Conservation (phyloP, 2,888 invertebrate genomes). For the Nemotelus pantherinus region DNA sequence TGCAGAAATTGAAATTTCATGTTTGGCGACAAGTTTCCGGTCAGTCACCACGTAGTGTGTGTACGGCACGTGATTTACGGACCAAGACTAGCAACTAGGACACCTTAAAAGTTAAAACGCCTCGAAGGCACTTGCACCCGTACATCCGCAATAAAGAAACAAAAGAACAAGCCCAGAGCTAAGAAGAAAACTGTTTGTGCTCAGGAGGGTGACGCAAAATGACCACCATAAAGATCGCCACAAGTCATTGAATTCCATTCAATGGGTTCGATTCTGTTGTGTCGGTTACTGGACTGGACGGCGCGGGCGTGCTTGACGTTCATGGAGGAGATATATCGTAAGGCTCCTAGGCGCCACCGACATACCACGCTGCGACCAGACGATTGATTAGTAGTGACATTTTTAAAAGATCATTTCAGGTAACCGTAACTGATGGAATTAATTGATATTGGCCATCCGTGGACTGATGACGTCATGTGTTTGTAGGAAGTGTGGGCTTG, state of each 20-base stretch:
- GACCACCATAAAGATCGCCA: slow-evolving; percentile 27
- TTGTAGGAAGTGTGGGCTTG: too few species aligned
- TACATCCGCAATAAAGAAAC: neutral
- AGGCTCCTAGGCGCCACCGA: too few species aligned
- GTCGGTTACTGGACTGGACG: neutral
- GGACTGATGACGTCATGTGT: too few species aligned
- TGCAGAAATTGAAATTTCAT: slow-evolving; percentile 56
- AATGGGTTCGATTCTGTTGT: neutral
- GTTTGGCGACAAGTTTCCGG: slow-evolving; percentile 59
- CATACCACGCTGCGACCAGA: too few species aligned
- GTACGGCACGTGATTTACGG: slow-evolving; percentile 3
- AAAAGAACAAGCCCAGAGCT: neutral
- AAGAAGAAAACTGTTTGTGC: neutral
- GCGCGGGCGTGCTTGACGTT: too few species aligned
- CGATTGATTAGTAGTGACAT: neutral
- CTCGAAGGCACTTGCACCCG: neutral
- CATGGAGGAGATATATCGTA: too few species aligned
- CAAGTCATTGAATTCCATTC: slow-evolving; percentile 11
- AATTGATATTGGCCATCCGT: too few species aligned
- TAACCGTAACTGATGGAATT: neutral
- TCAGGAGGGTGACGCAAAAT: neutral
- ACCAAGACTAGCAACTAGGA: slow-evolving; percentile 4
- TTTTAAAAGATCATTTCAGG: neutral
- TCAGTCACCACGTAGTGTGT: slow-evolving; percentile 54
- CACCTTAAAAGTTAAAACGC: slow-evolving; percentile 15